phyloP scores from a whole-genome alignment of 2,113 vertebrate genomes.

The Mungos mungo region DNA sequence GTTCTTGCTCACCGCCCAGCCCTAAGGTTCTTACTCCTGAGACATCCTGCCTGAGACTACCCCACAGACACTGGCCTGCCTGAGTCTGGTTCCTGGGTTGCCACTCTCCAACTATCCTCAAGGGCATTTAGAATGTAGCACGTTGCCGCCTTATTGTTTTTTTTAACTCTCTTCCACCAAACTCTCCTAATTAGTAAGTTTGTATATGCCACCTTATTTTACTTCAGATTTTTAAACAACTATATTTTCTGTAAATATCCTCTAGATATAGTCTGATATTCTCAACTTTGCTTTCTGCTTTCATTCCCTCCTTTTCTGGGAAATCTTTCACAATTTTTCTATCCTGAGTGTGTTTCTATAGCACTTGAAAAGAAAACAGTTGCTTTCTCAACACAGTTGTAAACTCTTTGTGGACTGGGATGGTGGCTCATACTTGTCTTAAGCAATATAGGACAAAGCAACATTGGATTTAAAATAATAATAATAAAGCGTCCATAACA shows the following conservation, averaged over 20 bases:
- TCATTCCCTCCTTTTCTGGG: slow-evolving; percentile 18
- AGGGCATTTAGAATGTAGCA: background rate
- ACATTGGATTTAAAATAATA: background rate
- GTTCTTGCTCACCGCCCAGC: background rate
- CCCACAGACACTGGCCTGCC: background rate
- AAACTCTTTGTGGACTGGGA: background rate
- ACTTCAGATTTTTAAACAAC: background rate
- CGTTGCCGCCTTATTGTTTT: background rate
- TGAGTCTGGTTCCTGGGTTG: background rate
- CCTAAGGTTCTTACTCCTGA: background rate
- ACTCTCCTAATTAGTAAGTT: background rate
- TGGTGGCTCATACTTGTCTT: slow-evolving; percentile 4
- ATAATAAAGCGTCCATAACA: background rate
- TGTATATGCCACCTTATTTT: background rate
- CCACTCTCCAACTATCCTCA: background rate
- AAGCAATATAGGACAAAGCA: background rate
- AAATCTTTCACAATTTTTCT: slow-evolving; percentile 32
- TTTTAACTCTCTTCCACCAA: background rate
- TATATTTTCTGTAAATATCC: background rate
- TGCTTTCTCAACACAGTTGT: slow-evolving; percentile 47
- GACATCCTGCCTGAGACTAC: background rate
- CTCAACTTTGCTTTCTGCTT: background rate
- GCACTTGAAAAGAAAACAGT: slow-evolving; percentile 32
- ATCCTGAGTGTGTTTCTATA: slow-evolving; percentile 43
- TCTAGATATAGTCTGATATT: background rate